These are phyloP conservation scores for Fragum sueziense DNA, from an alignment of 2,888 invertebrate genomes.

Conservation along the genomic window DNA sequence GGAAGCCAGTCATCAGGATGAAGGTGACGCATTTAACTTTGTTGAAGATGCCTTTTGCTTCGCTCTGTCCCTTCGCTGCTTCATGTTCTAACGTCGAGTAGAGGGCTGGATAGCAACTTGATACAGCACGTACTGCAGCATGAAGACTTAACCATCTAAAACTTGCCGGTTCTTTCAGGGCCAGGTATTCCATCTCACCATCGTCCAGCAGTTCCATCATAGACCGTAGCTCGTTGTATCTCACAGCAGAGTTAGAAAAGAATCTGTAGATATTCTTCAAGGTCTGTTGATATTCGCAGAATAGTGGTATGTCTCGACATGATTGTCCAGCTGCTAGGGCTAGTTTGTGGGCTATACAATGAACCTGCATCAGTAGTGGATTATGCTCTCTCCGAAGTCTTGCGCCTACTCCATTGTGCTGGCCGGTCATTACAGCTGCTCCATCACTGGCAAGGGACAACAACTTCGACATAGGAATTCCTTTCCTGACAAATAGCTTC, in stretches of 20 bases:
- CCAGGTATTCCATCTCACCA: conserved; percentile 29
- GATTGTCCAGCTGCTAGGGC: conserved; percentile 47
- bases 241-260: conserved; percentile 35
- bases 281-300: conserved; percentile 30
- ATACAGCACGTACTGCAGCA: conserved; percentile 36
- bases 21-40: conserved; percentile 28
- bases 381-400: neutral
- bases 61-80: conserved; percentile 21
- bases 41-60: conserved; percentile 40
- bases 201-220: conserved; percentile 19
- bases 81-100: conserved; percentile 22
- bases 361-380: conserved; percentile 32
- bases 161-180: conserved; percentile 49
- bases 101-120: conserved; percentile 35
- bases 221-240: conserved; percentile 40
- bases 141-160: conserved; percentile 43
- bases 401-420: conserved; percentile 35
- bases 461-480: conserved; percentile 21
- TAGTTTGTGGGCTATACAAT: conserved; percentile 49
- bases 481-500: conserved; percentile 14
- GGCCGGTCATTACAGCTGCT: conserved; percentile 46
- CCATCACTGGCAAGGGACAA: conserved; percentile 48
- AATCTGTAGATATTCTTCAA: conserved; percentile 42
- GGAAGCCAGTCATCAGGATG: conserved; percentile 30
- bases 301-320: conserved; percentile 25